Evolutionary conservation across 1,140 invertebrate genomes (phyloP), one percentile per base, ranked within the genome.

Genomic region (Zeugodacus cucurbitae): DNA sequence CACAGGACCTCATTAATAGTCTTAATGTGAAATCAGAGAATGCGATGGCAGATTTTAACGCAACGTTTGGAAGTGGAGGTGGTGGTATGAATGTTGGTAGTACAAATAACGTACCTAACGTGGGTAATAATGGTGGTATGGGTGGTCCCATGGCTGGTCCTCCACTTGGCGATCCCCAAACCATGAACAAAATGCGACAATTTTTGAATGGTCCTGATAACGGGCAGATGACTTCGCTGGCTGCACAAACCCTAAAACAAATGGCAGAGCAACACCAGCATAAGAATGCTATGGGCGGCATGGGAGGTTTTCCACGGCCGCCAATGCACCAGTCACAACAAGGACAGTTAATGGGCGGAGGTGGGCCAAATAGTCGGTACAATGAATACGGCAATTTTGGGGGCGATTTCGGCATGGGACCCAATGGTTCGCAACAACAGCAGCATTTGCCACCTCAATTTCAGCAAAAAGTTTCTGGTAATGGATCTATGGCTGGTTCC

Each of bases 261-360:
- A 98, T 98, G 98, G 98, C 98, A 6, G 98, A 98, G 91, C 98
- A 99, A 92, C 98, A 99, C 93, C 98, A 98, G 93, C 97, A 98
- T 93, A 98, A 97, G 92, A 96, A 95, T 88, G 95, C 95, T 89
- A 94, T 95, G 91, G 94, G 95, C 22, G 94, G 95, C 54, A 94
- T 95, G 91, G 91, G 91, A 8, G 91, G 90, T 8, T 93, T 92
- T 41, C 91, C 92, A 0, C 90, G 93, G 5, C 93, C 93, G 3
- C 93, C 91, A 5, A 91, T 91, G 91, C 92, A 92, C 29, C 91
- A 90, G 62, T 89, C 91, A 54, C 91, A 91, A 48, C 90, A 90
- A 62, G 88, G 74, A 20, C 91, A 90, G 88, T 89, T 91, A 89
- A 90, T 90, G 89, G 89, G 89, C 26, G 87, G 89, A 74, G 90